These are phyloP conservation scores for Poeciliopsis turrubarensis DNA, from an alignment of 2,113 vertebrate species.

Conservation along the genomic window DNA sequence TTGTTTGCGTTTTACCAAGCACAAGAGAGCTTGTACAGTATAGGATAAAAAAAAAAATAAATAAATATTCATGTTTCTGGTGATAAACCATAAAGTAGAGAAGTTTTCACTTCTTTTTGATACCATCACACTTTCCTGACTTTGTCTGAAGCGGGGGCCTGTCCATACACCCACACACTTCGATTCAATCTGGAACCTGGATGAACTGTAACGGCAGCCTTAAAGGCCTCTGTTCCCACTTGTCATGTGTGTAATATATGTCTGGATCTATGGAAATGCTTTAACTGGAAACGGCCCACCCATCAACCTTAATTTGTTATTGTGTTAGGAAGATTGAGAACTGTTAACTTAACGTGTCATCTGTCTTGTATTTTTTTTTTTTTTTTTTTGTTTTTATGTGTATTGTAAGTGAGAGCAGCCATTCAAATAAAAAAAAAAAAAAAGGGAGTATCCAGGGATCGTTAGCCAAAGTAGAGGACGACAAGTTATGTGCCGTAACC, in stretches of 20 bases:
- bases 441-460: constrained; percentile 76
- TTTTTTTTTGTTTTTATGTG: constrained; percentile 64
- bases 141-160: constrained; percentile 80
- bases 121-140: constrained; percentile 75
- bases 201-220: constrained; percentile 65
- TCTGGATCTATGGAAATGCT: constrained; percentile 74
- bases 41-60: constrained; percentile 58
- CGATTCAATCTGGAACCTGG: constrained; percentile 59
- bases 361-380: constrained; percentile 45
- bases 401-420: constrained; percentile 75
- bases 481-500: constrained; percentile 77
- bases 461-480: constrained; percentile 81
- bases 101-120: constrained; percentile 74
- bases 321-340: constrained; percentile 62
- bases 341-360: constrained; percentile 61
- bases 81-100: constrained; percentile 70
- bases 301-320: constrained; percentile 65
- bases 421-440: constrained; percentile 40
- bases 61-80: constrained; percentile 79
- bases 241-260: constrained; percentile 57
- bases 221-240: constrained; percentile 65
- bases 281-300: constrained; percentile 73
- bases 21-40: constrained; percentile 81
- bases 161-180: constrained; percentile 71
- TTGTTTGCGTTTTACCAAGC: constrained; percentile 79